These are phyloP conservation scores for human DNA, from an alignment of 2,113 vertebrate species.

Conservation along the genomic window DNA sequence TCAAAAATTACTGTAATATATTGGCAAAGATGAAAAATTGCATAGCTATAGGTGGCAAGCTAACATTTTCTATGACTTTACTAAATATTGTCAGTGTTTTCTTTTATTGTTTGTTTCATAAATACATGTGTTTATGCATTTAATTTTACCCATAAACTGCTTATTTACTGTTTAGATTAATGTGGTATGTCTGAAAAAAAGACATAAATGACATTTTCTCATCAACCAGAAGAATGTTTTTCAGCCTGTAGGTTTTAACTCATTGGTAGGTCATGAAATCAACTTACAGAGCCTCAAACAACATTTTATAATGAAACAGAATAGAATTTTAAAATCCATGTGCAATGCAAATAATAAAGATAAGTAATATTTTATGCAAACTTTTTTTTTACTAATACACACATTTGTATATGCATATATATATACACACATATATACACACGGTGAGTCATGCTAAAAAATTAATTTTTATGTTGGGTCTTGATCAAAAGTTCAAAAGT, in stretches of 20 bases:
- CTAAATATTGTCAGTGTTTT: neutral
- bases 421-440: neutral
- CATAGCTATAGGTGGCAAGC: neutral
- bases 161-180: neutral
- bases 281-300: neutral
- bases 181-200: neutral
- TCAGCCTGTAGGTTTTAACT: neutral
- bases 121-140: neutral
- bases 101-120: neutral
- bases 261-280: neutral
- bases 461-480: neutral
- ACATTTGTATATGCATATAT: neutral
- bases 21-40: neutral
- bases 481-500: neutral
- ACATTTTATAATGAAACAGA: neutral
- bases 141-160: neutral
- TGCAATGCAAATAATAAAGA: neutral
- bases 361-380: neutral
- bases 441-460: neutral
- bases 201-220: neutral
- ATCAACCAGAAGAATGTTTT: neutral
- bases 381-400: neutral
- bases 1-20: neutral
- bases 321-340: neutral
- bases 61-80: neutral